Evolutionary conservation across 1,140 invertebrate species (phyloP).

Genomic region (Chironomus striatipennis): DNA sequence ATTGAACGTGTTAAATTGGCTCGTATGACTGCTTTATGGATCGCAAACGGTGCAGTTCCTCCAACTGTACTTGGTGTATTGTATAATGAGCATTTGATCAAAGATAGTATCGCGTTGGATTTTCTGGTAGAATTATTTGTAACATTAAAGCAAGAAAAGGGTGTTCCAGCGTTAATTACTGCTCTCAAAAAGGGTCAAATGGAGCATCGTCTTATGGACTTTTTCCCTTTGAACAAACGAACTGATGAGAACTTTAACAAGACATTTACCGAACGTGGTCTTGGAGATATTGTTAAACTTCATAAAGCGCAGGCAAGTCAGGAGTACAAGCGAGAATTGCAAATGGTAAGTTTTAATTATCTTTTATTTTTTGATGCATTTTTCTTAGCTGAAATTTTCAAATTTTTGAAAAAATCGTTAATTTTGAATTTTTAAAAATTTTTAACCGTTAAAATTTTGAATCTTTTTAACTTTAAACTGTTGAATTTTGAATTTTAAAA

Average conservation of each 20-base stretch:
- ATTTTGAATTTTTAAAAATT: too few relatives aligned
- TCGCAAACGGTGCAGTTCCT: slow-evolving; percentile 77
- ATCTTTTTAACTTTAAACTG: too few relatives aligned
- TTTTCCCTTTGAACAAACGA: slow-evolving; percentile 87
- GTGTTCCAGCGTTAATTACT: slow-evolving; percentile 72
- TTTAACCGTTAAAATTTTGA: too few relatives aligned
- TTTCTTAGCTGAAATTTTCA: too few relatives aligned
- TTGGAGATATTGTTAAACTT: slow-evolving; percentile 79
- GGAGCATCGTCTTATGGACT: slow-evolving; percentile 82
- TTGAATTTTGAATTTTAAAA: too few relatives aligned
- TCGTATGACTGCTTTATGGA: slow-evolving; percentile 87
- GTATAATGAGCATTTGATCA: slow-evolving; percentile 86
- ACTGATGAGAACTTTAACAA: slow-evolving; percentile 79
- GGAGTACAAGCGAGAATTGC: slow-evolving; percentile 72
- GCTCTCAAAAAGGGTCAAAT: slow-evolving; percentile 82
- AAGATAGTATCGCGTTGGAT: slow-evolving; percentile 88
- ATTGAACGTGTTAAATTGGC: slow-evolving; percentile 84
- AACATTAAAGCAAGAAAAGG: slow-evolving; percentile 85
- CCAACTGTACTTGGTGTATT: slow-evolving; percentile 74
- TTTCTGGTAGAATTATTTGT: slow-evolving; percentile 88
- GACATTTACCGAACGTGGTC: slow-evolving; percentile 75
- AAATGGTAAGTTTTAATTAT: slow-evolving; percentile 42
- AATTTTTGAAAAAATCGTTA: too few relatives aligned
- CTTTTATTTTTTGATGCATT: background rate
- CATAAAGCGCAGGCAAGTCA: slow-evolving; percentile 85